A percentile compares a stretch with the other conserved stretches of the same genome.
phyloP scores from a whole-genome alignment of 2,888 invertebrate species.

The Nowickia ferox region DNA sequence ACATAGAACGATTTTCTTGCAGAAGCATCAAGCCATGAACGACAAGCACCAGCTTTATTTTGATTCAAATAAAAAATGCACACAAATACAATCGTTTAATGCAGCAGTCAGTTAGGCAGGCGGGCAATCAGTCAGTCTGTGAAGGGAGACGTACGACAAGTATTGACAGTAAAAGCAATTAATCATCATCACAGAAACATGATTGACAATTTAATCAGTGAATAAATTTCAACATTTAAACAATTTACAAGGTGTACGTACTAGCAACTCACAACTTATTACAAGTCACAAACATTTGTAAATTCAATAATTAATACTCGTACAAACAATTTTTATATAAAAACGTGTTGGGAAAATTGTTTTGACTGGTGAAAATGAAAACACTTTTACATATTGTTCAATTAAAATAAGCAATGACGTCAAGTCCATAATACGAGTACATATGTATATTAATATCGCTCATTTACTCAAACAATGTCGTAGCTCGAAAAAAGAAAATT shows the following conservation, averaged over 20 bases:
- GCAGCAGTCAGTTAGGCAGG: conserved; percentile 17
- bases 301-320: conserved; percentile 37
- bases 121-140: conserved; percentile 27
- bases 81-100: conserved; percentile 39
- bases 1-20: conserved; percentile 56
- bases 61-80: conserved; percentile 36
- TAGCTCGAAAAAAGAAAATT: too few species aligned
- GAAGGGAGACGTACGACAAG: conserved; percentile 68
- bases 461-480: too few species aligned
- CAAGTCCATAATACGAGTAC: too few species aligned
- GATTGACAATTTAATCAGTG: conserved; percentile 72
- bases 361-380: not conserved
- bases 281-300: conserved; percentile 48
- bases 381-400: not conserved
- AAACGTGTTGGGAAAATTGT: conserved; percentile 19
- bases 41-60: conserved; percentile 41
- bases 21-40: conserved; percentile 16
- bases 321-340: not conserved
- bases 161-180: conserved; percentile 73
- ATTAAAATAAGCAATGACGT: too few species aligned
- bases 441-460: too few species aligned
- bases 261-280: conserved; percentile 26
- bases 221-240: conserved; percentile 58
- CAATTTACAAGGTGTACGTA: conserved; percentile 54
- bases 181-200: conserved; percentile 72